Percentiles rank a stretch among this genome's conserved stretches.
These are phyloP conservation scores for Chrysocyon brachyurus DNA, from an alignment of 2,797 vertebrate species.

Conservation along the genomic window DNA sequence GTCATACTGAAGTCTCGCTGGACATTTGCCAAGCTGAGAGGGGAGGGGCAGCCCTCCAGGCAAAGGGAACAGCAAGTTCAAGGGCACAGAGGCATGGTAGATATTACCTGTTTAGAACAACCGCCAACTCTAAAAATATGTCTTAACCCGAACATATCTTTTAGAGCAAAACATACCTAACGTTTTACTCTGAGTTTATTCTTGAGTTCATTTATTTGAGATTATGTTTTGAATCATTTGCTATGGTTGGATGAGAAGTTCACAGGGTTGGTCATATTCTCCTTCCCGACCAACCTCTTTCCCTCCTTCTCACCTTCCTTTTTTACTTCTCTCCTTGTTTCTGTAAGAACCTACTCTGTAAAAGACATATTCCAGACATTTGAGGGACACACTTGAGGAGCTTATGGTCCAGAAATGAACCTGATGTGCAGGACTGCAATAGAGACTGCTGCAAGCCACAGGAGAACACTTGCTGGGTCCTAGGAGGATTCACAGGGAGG, in stretches of 20 bases:
- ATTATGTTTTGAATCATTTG: background rate
- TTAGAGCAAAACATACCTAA: background rate
- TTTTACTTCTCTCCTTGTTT: background rate
- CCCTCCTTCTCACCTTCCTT: rapidly evolving
- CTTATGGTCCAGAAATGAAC: background rate
- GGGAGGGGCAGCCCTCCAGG: background rate
- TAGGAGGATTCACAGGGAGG: background rate
- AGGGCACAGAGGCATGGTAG: background rate
- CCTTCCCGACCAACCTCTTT: background rate
- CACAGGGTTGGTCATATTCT: background rate
- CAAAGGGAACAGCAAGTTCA: background rate
- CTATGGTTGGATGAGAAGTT: background rate
- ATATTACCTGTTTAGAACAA: background rate
- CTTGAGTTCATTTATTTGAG: background rate
- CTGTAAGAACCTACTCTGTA: background rate
- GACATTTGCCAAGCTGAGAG: background rate
- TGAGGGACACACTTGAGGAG: background rate
- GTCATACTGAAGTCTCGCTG: background rate
- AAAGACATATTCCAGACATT: background rate
- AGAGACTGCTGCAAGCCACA: background rate
- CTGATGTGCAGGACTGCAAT: background rate
- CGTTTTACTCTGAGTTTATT: background rate
- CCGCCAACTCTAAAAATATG: background rate
- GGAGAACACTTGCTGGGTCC: background rate
- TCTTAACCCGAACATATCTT: background rate